A percentile compares a stretch with the other conserved stretches of the same genome.
phyloP scores from a whole-genome alignment of 2,888 invertebrate species.

The Teleogryllus oceanicus region DNA sequence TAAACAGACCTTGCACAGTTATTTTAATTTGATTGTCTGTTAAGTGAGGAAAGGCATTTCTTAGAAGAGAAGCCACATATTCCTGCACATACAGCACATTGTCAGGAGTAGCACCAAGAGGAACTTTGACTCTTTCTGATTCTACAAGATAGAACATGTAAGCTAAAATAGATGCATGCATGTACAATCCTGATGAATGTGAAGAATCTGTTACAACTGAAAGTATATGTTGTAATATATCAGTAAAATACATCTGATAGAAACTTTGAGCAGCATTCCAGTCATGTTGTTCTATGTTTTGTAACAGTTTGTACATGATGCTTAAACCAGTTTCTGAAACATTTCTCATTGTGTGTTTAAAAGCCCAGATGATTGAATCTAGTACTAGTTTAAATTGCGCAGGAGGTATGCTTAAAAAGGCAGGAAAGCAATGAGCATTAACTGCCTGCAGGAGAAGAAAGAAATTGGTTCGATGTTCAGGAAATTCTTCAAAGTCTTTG shows the following conservation, averaged over 20 bases:
- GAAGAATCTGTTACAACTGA: conserved; percentile 98
- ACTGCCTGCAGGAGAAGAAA: conserved; percentile 86
- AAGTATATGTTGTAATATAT: conserved; percentile 96
- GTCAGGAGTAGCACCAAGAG: conserved; percentile 73
- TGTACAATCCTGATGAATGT: conserved; percentile 84
- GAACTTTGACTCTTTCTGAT: conserved; percentile 79
- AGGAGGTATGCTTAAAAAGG: conserved; percentile 91
- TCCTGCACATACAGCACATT: conserved; percentile 80
- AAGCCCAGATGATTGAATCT: conserved; percentile 99
- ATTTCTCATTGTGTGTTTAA: conserved; percentile 99
- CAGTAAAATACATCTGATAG: conserved; percentile 96
- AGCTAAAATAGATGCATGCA: conserved; percentile 94
- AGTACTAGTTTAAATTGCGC: conserved; percentile 95
- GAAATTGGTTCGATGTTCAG: conserved; percentile 97
- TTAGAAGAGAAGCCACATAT: conserved; percentile 89
- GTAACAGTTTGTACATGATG: conserved; percentile 82
- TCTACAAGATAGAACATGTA: conserved; percentile 95
- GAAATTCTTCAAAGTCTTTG: conserved; percentile 98
- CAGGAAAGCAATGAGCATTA: conserved; percentile 90
- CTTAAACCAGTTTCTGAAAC: conserved; percentile 91
- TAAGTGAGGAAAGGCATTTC: conserved; percentile 93
- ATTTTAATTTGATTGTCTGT: conserved; percentile 97
- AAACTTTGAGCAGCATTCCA: conserved; percentile 87
- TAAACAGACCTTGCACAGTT: conserved; percentile 95
- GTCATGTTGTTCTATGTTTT: conserved; percentile 82